phyloP scores from a whole-genome alignment of 2,888 invertebrate species.

The Phragmatobia fuliginosa region DNA sequence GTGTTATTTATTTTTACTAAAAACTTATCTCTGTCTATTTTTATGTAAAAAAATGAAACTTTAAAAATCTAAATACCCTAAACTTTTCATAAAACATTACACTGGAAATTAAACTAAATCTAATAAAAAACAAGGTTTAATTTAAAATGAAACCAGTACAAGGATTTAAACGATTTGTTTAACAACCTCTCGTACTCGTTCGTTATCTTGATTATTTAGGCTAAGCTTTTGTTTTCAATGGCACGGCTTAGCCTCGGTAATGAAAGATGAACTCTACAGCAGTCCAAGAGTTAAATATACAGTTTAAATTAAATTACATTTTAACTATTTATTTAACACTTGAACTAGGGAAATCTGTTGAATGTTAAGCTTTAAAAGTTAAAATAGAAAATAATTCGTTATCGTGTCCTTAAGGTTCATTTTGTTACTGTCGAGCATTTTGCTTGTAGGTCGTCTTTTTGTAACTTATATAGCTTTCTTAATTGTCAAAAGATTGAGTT shows the following conservation, averaged over 20 bases:
- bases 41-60: too few relatives aligned
- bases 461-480: too few relatives aligned
- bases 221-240: conserved; percentile 22
- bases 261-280: conserved; percentile 13
- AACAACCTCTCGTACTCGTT: conserved; percentile 26
- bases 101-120: neutral
- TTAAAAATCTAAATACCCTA: neutral
- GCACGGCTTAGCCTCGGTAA: conserved; percentile 25
- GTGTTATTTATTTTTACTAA: too few relatives aligned
- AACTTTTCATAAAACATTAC: neutral
- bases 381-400: neutral
- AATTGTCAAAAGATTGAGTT: too few relatives aligned
- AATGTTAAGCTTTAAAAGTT: neutral
- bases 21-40: too few relatives aligned
- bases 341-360: neutral
- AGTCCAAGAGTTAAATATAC: conserved; percentile 3
- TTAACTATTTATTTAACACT: neutral
- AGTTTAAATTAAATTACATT: neutral
- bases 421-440: too few relatives aligned
- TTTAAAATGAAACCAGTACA: conserved; percentile 27
- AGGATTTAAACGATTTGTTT: conserved; percentile 38
- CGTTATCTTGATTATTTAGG: conserved; percentile 43
- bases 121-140: conserved; percentile 16
- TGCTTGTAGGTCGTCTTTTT: too few relatives aligned
- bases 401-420: too few relatives aligned